Percentiles rank a stretch among this genome's conserved stretches.
Conservation (phyloP, 1,140 invertebrate genomes). For the Acyrthosiphon pisum region DNA sequence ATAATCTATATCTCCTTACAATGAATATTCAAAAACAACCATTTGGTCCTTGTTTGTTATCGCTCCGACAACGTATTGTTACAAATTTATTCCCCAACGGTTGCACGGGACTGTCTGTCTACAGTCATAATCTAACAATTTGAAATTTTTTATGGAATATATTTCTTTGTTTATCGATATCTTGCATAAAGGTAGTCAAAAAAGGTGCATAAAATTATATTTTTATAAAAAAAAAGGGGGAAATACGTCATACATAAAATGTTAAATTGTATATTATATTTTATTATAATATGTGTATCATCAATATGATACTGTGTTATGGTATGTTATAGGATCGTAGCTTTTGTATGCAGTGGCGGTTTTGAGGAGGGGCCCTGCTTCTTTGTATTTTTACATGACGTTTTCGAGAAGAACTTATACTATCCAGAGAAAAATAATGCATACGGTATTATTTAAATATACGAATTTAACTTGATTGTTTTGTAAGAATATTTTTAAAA, state of each 20-base stretch:
- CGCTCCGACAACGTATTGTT: too few species aligned
- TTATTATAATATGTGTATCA: background rate
- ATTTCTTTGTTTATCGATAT: background rate
- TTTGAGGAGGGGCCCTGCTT: too few species aligned
- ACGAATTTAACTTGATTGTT: too few species aligned
- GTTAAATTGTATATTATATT: background rate
- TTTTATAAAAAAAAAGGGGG: background rate
- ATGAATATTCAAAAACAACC: background rate
- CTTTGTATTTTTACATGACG: too few species aligned
- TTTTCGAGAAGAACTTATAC: too few species aligned
- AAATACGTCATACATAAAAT: background rate
- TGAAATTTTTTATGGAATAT: background rate
- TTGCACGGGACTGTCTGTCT: background rate
- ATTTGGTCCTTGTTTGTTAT: background rate
- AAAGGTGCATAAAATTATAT: background rate
- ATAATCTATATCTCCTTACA: background rate
- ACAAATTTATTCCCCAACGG: background rate
- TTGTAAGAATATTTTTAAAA: too few species aligned
- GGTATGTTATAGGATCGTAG: too few species aligned
- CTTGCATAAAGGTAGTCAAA: background rate
- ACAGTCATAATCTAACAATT: background rate
- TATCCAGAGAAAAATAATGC: too few species aligned
- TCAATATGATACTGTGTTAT: too few species aligned
- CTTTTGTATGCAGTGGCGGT: too few species aligned
- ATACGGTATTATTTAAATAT: too few species aligned